Percentiles rank a stretch among this genome's conserved stretches.
phyloP scores from a whole-genome alignment of 1,140 invertebrate genomes.

The Heliconius nattereri region DNA sequence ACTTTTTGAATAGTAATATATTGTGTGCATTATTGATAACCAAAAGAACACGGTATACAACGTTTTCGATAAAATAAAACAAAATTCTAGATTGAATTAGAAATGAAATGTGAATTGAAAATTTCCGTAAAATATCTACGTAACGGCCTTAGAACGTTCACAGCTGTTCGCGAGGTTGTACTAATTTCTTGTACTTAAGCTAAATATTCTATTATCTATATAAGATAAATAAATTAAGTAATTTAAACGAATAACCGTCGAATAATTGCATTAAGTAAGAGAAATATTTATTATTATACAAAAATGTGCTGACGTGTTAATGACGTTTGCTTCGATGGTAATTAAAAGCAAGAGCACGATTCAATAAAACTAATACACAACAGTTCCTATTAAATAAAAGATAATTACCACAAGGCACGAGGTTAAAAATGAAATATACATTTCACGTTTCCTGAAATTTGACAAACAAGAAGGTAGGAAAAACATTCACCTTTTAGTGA shows the following conservation, averaged over 20 bases:
- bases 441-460: constrained; percentile 1
- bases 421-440: background rate
- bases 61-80: background rate
- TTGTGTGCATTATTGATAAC: background rate
- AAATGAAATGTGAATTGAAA: background rate
- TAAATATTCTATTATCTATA: background rate
- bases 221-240: background rate
- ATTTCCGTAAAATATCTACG: background rate
- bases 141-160: constrained; percentile 6
- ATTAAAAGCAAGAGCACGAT: constrained; percentile 8
- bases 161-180: constrained; percentile 8
- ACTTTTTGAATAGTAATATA: background rate
- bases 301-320: constrained; percentile 11
- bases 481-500: constrained; percentile 60
- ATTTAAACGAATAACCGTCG: background rate
- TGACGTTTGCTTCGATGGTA: background rate
- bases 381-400: background rate
- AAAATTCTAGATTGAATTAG: background rate
- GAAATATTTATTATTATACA: background rate
- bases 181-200: background rate
- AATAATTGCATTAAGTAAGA: background rate
- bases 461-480: constrained; percentile 44
- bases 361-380: background rate
- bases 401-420: background rate
- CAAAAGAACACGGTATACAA: background rate